Base-by-base conservation (phyloP, 2,888 invertebrate species). In the Conistra vaccinii region DNA sequence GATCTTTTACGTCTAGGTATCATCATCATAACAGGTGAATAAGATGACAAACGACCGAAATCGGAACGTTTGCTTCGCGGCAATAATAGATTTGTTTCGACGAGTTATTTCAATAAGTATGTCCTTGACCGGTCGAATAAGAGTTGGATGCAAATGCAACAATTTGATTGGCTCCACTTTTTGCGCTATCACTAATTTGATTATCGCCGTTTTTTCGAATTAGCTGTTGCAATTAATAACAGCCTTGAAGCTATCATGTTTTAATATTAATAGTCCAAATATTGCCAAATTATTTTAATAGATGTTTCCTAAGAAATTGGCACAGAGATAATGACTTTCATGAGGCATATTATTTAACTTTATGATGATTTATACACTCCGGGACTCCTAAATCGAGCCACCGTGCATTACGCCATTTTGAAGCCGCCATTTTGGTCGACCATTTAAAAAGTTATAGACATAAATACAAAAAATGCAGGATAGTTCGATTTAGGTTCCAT, bases 211-310 rank as follows among this genome's bases (percentile, higher is more conserved):
- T 72, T 39, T 53, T 45, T 17, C 6, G 1, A 67, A 67, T 67
- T 57, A 58, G 39, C 61, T 83, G n/a, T 68, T 70, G 78, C 78
- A 62, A 81, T 83, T 73, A 67, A 69, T 78, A 83, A 73, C 62
- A 42, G 29, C 79, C 79, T 83, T 78, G 83, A 42, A 73, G 23
- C 69, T 51, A 48, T 68, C 29, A 20, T 39, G 60, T 67, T 75
- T 78, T 70, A 63, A 35, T 53, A 63, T 60, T 69, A 29, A 63
- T 55, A 53, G 26, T 51, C 6, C 51, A 62, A 73, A 78, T 74
- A 62, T 78, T 73, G 20, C 26, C 7, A 62, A 68, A 63, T 51
- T 51, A 57, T 62, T 76, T 70, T 51, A 42, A 51, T 63, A 26
- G 57, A 57, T 55, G 4, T 77, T 71, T 70, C 42, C 7, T 70